Evolutionary conservation across 2,113 vertebrate species (phyloP).

Genomic region (Onychostoma macrolepis): DNA sequence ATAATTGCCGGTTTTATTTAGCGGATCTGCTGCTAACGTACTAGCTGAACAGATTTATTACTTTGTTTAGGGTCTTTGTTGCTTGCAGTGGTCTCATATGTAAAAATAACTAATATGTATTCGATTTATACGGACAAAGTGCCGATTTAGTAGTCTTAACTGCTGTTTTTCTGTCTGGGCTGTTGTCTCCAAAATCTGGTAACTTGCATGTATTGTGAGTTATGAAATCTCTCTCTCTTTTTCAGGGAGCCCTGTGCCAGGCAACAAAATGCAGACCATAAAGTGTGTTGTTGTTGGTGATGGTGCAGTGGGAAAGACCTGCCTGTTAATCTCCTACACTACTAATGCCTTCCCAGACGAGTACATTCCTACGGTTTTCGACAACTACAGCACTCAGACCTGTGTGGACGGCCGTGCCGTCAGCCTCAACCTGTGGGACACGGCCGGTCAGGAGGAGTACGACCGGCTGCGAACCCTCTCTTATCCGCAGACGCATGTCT

Average conservation of each 20-base stretch:
- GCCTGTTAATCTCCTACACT: slow-evolving; percentile 84
- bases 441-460: slow-evolving; percentile 83
- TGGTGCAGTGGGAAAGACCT: slow-evolving; percentile 84
- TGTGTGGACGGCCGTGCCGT: slow-evolving; percentile 81
- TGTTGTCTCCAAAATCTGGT: not conserved
- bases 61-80: slow-evolving; percentile 10
- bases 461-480: slow-evolving; percentile 80
- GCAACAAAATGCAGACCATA: slow-evolving; percentile 81
- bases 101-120: not conserved
- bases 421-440: slow-evolving; percentile 85
- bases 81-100: not conserved
- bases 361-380: slow-evolving; percentile 84
- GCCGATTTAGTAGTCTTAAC: not conserved
- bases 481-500: slow-evolving; percentile 82
- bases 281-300: slow-evolving; percentile 86
- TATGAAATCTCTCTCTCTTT: not conserved
- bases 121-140: not conserved
- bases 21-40: slow-evolving; percentile 23
- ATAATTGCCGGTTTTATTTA: not conserved
- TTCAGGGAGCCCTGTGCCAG: slow-evolving; percentile 53
- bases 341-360: slow-evolving; percentile 84
- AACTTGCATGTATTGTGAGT: not conserved
- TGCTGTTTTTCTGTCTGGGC: not conserved
- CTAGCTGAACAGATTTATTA: slow-evolving; percentile 27
- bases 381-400: slow-evolving; percentile 84